A percentile compares a stretch with the other conserved stretches of the same genome.
Evolutionary conservation across 2,113 vertebrate genomes (phyloP).

Genomic region (zebrafish (Danio rerio)): DNA sequence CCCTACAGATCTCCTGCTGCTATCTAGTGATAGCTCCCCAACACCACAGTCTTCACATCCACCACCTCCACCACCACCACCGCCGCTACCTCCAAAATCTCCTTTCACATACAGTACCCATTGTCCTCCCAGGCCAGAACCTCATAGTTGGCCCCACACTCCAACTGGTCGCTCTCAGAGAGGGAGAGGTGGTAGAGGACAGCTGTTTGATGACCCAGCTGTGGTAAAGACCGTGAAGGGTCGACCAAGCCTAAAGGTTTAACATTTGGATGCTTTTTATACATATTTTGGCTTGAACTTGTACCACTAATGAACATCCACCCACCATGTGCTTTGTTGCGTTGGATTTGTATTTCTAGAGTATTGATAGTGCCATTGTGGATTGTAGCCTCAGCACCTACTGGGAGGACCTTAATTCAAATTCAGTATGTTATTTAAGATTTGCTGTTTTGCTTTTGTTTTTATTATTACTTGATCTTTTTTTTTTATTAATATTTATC

Average conservation of each 20-base stretch:
- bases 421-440: constrained; percentile 63
- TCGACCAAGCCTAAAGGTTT: constrained; percentile 81
- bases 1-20: constrained; percentile 50
- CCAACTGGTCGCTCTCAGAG: constrained; percentile 52
- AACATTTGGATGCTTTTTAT: too few species aligned
- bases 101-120: constrained; percentile 8
- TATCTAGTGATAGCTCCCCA: constrained; percentile 57
- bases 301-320: background rate
- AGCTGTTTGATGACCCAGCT: constrained; percentile 84
- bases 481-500: background rate
- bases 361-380: constrained; percentile 83
- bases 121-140: constrained; percentile 50
- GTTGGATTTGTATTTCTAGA: constrained; percentile 66
- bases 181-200: constrained; percentile 61
- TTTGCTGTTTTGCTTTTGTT: background rate
- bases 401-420: constrained; percentile 66
- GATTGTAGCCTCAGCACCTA: constrained; percentile 75
- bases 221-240: constrained; percentile 83
- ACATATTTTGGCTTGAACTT: background rate
- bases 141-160: constrained; percentile 26
- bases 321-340: background rate
- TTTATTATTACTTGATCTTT: background rate
- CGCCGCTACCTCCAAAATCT: constrained; percentile 12
- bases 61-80: background rate
- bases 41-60: constrained; percentile 14